Percentiles rank a stretch among this genome's conserved stretches.
Conservation (phyloP, 1,140 invertebrate species). For the Drosophila bocki region DNA sequence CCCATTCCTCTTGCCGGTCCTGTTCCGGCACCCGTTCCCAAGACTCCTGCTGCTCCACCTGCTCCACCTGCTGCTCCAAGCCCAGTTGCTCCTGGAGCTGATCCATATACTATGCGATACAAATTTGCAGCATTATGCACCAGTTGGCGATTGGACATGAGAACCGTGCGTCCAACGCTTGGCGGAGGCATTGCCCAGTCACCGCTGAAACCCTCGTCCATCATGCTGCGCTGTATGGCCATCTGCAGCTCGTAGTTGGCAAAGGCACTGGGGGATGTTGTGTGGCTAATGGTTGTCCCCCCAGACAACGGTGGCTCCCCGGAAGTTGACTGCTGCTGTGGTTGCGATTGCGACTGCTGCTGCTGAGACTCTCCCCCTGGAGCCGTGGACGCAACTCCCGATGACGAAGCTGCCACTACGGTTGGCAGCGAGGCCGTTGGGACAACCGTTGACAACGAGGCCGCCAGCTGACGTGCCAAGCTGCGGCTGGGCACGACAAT, state of each 20-base stretch:
- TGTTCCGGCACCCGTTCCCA: neutral
- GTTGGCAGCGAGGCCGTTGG: too few relatives aligned
- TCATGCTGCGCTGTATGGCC: constrained; percentile 48
- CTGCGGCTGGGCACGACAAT: neutral
- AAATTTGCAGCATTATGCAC: neutral
- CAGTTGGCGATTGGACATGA: neutral
- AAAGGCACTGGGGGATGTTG: too few relatives aligned
- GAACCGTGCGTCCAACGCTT: neutral
- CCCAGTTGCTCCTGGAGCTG: neutral
- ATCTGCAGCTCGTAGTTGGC: constrained; percentile 25
- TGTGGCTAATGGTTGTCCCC: too few relatives aligned
- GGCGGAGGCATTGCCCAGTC: too few relatives aligned
- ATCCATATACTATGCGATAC: neutral
- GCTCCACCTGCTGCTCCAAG: neutral
- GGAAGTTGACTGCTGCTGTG: neutral
- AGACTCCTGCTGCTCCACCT: neutral
- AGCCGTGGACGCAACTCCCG: neutral
- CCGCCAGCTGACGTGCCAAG: neutral
- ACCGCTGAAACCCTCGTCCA: neutral
- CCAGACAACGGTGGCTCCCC: neutral
- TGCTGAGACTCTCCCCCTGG: neutral
- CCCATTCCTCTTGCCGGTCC: neutral
- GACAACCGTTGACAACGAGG: too few relatives aligned
- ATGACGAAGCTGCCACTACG: neutral
- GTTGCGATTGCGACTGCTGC: neutral